Evolutionary conservation across 2,113 vertebrate species (phyloP), one percentile per base, ranked within the genome.

Genomic region (Talpa occidentalis): DNA sequence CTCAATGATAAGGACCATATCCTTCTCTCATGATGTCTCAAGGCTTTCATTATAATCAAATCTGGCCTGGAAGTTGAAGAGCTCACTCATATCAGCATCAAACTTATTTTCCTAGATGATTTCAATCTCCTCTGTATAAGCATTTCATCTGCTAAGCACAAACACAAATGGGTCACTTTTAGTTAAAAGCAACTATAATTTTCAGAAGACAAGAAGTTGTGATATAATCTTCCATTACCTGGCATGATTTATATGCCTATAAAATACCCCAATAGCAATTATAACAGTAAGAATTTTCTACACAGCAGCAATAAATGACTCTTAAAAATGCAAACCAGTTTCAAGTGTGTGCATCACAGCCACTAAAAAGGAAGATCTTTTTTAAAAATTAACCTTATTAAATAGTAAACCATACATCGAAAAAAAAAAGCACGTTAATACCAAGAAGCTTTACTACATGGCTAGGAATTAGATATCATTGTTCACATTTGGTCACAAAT

Each of bases 11-110:
- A 94, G 42, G 52, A 44, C 26, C 52, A 70, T 40, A 76, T 49
- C 79, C 44, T 82, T 88, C 64, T 88, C 35, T 67, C 59, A 77
- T 8, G 7, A 62, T 49, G 14, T n/a, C 22, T 82, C 69, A 60
- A 89, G 77, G 70, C 17, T 64, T 92, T 52, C 47, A 49, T 56
- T 77, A 94, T 54, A 89, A 70, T 54, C 30, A 89, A 70, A 70
- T 60, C n/a, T 89, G 32, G 66, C 19, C 42, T 91, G 40, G 28
- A 35, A 42, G 76, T 84, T 47, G 32, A 80, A 69, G 74, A 6
- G 30, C 64, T 73, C 67, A 42, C 64, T 73, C 67, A 42, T 10
- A 10, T 77, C 17, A 72, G 17, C 70, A 32, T n/a, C 64, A 82
- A 82, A 81, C 14, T 76, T 52, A 64, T 42, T 91, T 95, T 42